Conservation (phyloP, 64 coral and sea anemone genomes). For the Stichodactyla mertensii region DNA sequence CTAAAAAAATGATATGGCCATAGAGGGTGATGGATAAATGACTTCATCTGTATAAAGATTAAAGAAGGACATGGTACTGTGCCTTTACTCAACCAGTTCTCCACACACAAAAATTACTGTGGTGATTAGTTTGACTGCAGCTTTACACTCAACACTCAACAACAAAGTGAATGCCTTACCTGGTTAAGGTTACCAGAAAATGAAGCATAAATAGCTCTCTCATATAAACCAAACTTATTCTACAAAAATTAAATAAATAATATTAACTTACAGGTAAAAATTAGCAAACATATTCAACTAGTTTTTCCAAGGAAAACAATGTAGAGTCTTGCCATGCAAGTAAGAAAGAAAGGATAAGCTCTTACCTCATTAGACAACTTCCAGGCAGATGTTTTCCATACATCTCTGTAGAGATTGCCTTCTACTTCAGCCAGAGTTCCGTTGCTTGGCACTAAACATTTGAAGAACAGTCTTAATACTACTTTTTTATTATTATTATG, state of each 20-base stretch:
- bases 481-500: background rate
- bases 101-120: too few species aligned
- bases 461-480: background rate
- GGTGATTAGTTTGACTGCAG: too few species aligned
- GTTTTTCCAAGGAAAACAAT: too few species aligned
- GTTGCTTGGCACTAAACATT: conserved; percentile 32
- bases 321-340: background rate
- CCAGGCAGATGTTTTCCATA: conserved; percentile 89
- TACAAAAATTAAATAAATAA: conserved; percentile 19
- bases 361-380: conserved; percentile 71
- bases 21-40: too few species aligned
- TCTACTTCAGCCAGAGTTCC: conserved; percentile 45
- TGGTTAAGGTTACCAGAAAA: conserved; percentile 84
- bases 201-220: conserved; percentile 92
- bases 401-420: conserved; percentile 78
- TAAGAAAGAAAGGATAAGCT: background rate
- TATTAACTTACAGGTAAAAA: background rate
- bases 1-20: too few species aligned
- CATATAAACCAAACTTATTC: conserved; percentile 74
- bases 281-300: too few species aligned
- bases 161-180: conserved; percentile 28
- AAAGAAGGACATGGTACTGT: too few species aligned
- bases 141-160: too few species aligned
- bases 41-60: too few species aligned
- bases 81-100: too few species aligned